Evolutionary conservation across 1,140 invertebrate species (phyloP).

Genomic region (Rhagoletis pomonella): DNA sequence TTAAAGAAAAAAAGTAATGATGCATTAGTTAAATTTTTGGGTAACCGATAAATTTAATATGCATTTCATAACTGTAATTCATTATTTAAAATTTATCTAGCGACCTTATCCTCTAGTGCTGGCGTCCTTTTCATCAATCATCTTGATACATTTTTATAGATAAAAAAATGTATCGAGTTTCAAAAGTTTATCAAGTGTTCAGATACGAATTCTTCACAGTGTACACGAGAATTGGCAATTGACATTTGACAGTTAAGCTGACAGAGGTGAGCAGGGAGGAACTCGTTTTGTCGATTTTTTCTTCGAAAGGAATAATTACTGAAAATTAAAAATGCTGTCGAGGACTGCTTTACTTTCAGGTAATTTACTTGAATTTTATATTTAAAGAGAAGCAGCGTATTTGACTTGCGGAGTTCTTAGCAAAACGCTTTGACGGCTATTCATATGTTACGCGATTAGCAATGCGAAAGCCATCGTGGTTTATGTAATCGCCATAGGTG

Average conservation of each 20-base stretch:
- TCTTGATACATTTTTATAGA: too few relatives aligned
- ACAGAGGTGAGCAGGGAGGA: neutral
- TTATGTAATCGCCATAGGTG: slow-evolving; percentile 73
- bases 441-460: slow-evolving; percentile 62
- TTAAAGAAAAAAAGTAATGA: too few relatives aligned
- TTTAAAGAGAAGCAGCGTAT: too few relatives aligned
- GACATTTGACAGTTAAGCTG: slow-evolving; percentile 34
- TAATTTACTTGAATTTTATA: slow-evolving; percentile 56
- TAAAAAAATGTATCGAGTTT: too few relatives aligned
- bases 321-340: slow-evolving; percentile 74
- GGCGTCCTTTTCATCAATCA: too few relatives aligned
- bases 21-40: too few relatives aligned
- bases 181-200: too few relatives aligned
- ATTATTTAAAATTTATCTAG: too few relatives aligned
- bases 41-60: too few relatives aligned
- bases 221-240: slow-evolving; percentile 21
- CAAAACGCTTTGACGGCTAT: neutral
- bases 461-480: slow-evolving; percentile 65
- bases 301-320: slow-evolving; percentile 63
- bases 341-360: slow-evolving; percentile 75
- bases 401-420: too few relatives aligned
- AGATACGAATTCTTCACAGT: neutral
- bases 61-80: too few relatives aligned
- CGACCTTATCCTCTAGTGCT: too few relatives aligned
- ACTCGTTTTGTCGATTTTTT: slow-evolving; percentile 47